Base-by-base conservation (phyloP, 2,113 vertebrate species). In the Dunckerocampus dactyliophorus region DNA sequence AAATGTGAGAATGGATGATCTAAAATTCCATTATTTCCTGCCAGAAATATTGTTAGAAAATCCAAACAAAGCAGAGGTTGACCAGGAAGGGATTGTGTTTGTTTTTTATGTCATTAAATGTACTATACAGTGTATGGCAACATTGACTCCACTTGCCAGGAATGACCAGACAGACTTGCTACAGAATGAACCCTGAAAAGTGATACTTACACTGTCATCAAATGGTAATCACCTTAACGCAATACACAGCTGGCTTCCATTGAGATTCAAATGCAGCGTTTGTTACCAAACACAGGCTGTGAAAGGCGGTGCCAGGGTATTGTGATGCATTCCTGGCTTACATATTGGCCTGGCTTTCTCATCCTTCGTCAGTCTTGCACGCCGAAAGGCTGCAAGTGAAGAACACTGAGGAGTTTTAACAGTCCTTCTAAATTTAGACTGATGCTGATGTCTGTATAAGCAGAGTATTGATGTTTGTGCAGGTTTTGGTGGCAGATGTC, bases 401-500 rank as follows among this genome's bases (percentile, higher is more conserved):
- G 65, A 59, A 56, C 67, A 62, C 43, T 5, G 12, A 74, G 71
- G 46, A 83, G 66, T 49, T 58, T 31, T 34, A 72, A 66, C 16
- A 22, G 59, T 47, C 54, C 56, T 17, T 62, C 81, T 79, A 81
- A 81, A 82, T 81, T 85, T 76, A 84, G 76, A 43, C 79, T 62
- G 69, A 50, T 55, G 53, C 68, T 63, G 12, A 68, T 67, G 63
- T 79, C 80, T 72, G 21, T 74, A 47, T 49, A 49, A 71, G 76
- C 67, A 84, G 72, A 74, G 60, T 69, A 75, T 82, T 77, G 83
- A 81, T 82, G 82, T 85, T 84, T 82, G 77, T 75, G 79, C 75
- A 72, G 76, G 76, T 85, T 81, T 85, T 75, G 60, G 75, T 76
- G 82, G 75, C 85, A 87, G 86, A 86, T 89, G 86, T 81, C 59